Evolutionary conservation across 1,140 invertebrate species (phyloP), one percentile per base, ranked within the genome.

Genomic region (Pinna nobilis): DNA sequence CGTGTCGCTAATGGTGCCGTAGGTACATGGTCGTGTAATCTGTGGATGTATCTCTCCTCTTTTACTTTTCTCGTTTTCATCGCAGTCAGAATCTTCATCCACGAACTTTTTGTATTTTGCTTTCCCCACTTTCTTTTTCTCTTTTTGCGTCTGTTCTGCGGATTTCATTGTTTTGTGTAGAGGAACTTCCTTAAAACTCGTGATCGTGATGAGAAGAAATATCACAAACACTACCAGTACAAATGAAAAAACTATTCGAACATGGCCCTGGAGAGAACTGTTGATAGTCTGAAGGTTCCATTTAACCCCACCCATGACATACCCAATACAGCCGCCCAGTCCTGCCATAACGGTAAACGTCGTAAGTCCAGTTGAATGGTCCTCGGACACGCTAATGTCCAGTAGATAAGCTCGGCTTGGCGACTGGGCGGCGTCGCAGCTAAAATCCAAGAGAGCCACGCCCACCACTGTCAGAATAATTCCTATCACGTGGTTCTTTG

Each of bases 311-410:
- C 97, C 96, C 79, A 98, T 92, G 3, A 94, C 93, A 86, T 98
- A 98, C 0, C 97, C 97, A 85, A 98, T 92, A 79, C 95, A 95
- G 15, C 97, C 97, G 7, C 97, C 97, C 0, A 98, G 88, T 0
- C 97, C 97, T 1, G 97, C 97, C 96, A 98, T 98, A 68, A 98
- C 93, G 0, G 97, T 98, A 82, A 99, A 98, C 1, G 96, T 97
- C 74, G 96, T 98, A 1, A 99, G 89, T 0, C 97, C 97, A 78
- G 92, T 92, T 0, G 96, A 94, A 84, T 98, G 97, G 86, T 98
- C 97, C 90, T 97, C 96, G 93, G 95, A 94, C 76, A 96, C 88
- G 47, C 95, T 96, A 18, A 98, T 94, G 84, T 98, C 97, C 11
- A 98, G 91, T 0, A 99, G 91, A 90, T 97, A 98, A 72, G 97